Percentiles rank a stretch among this genome's conserved stretches.
Evolutionary conservation across 2,113 vertebrate species (phyloP).

Genomic region (Boulengeromyrus knoepffleri): DNA sequence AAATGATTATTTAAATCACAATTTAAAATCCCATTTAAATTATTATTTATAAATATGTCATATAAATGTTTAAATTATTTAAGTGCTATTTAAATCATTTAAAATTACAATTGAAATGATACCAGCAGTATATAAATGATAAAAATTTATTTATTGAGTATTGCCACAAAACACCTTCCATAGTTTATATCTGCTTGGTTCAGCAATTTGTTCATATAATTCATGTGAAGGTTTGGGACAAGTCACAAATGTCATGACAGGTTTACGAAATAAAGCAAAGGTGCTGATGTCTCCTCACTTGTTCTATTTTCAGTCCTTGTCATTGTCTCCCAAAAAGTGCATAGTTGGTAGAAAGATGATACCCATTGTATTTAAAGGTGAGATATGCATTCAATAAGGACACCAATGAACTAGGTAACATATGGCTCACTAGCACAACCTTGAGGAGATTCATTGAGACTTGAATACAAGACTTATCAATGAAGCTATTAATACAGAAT

Average conservation of each 20-base stretch:
- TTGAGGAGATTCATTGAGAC: not conserved
- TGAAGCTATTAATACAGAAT: slow-evolving; percentile 13
- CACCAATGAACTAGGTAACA: not conserved
- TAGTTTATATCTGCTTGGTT: not conserved
- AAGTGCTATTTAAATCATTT: not conserved
- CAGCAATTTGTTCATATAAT: not conserved
- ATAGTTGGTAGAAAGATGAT: not conserved
- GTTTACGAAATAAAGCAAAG: not conserved
- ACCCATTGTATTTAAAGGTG: not conserved
- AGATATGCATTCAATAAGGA: not conserved
- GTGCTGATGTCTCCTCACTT: not conserved
- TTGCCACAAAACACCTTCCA: not conserved
- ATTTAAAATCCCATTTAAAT: not conserved
- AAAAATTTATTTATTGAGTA: not conserved
- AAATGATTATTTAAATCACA: not conserved
- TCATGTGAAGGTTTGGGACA: not conserved
- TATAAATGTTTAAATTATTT: not conserved
- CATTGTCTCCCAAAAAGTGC: not conserved
- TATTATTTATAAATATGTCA: not conserved
- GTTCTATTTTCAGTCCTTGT: not conserved
- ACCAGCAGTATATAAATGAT: not conserved
- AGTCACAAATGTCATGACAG: not conserved
- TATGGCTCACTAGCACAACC: not conserved
- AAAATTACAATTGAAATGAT: not conserved
- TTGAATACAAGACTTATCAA: not conserved